A percentile compares a stretch with the other conserved stretches of the same genome.
phyloP scores from a whole-genome alignment of 2,113 vertebrate species.

The Henicopernis longicauda region DNA sequence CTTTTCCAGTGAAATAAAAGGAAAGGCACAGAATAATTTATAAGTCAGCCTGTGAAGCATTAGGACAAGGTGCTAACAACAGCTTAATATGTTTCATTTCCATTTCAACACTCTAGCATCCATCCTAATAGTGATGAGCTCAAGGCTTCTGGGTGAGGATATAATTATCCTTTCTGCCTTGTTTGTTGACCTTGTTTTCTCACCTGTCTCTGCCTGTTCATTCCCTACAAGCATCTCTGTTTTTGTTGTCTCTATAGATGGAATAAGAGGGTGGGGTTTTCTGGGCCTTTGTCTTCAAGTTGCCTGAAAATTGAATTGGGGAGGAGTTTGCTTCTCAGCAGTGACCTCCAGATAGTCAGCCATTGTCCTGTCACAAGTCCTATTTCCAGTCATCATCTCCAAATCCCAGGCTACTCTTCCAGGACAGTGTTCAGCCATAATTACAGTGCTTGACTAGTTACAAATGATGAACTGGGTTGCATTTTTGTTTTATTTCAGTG shows the following conservation, averaged over 20 bases:
- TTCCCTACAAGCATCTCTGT: not conserved
- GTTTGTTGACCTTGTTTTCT: not conserved
- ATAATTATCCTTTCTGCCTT: not conserved
- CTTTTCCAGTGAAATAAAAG: not conserved
- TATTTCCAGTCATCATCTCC: not conserved
- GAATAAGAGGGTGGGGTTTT: not conserved
- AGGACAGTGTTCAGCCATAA: not conserved
- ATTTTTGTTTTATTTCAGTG: constrained; percentile 76
- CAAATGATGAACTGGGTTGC: not conserved
- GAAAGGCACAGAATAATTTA: not conserved
- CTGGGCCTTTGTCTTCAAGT: not conserved
- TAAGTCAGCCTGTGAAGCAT: not conserved
- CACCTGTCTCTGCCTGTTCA: not conserved
- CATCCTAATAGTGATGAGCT: not conserved
- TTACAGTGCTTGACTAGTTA: not conserved
- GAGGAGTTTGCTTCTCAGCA: not conserved
- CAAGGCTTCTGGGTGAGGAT: not conserved
- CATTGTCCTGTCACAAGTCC: not conserved
- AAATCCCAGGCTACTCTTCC: not conserved
- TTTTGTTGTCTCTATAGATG: not conserved
- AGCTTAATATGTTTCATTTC: not conserved
- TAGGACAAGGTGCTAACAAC: not conserved
- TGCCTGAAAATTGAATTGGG: not conserved
- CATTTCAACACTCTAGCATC: not conserved
- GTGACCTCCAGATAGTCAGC: not conserved